These are phyloP conservation scores for Labrus mixtus DNA, from an alignment of 2,113 vertebrate species.

Conservation along the genomic window DNA sequence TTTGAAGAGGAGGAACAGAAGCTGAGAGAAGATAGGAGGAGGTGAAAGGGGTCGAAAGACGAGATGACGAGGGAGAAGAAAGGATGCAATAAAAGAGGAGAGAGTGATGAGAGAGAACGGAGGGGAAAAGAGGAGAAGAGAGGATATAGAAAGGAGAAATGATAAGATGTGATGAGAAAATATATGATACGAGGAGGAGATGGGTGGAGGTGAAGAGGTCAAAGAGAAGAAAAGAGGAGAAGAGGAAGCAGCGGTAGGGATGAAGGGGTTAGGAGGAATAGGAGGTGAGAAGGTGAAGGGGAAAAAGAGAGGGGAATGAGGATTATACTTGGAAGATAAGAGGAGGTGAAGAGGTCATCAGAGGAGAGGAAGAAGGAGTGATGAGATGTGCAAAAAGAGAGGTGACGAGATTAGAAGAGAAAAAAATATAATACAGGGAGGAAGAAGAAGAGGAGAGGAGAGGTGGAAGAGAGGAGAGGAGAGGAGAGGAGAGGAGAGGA, in stretches of 20 bases:
- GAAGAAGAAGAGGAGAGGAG: not conserved
- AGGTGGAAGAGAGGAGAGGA: not conserved
- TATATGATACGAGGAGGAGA: not conserved
- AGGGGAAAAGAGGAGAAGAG: not conserved
- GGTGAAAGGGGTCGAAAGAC: too few relatives aligned
- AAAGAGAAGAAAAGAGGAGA: conserved; percentile 1
- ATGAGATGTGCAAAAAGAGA: too few relatives aligned
- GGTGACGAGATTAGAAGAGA: not conserved
- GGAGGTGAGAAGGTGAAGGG: not conserved
- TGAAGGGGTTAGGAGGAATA: not conserved
- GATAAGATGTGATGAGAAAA: too few relatives aligned
- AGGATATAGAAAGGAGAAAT: too few relatives aligned
- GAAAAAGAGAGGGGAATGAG: not conserved
- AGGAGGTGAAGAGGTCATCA: too few relatives aligned
- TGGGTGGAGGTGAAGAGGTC: not conserved
- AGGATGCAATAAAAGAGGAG: not conserved
- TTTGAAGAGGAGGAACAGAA: not conserved
- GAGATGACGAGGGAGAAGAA: not conserved
- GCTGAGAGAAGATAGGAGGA: not conserved
- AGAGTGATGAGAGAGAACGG: not conserved
- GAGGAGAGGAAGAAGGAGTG: not conserved
- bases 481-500: not conserved
- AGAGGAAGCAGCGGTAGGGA: not conserved
- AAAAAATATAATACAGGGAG: not conserved
- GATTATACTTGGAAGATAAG: not conserved